Evolutionary conservation across 2,888 invertebrate species (phyloP), one percentile per base, ranked within the genome.

Genomic region (Podotricha telesiphe): DNA sequence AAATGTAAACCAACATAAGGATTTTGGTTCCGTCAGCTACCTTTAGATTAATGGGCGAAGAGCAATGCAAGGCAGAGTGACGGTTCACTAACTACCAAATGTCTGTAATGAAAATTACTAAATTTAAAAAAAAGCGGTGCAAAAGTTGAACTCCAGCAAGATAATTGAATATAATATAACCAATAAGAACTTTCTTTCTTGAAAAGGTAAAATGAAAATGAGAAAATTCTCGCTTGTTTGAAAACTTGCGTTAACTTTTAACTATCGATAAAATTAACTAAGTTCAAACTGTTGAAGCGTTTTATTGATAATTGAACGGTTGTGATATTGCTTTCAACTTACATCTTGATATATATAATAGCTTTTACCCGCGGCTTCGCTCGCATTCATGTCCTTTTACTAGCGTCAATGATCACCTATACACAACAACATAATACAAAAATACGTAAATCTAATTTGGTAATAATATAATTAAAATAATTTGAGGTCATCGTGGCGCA

Each of bases 211-310:
- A 50, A 37, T 62, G 48, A 62, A 48, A 62, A 48, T 50, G 62
- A 15, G 37, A 50, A 62, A 48, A 37, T 8, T 62, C 62, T 48
- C 47, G 67, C 58, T n/a, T n/a, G n/a, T 45, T 55, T 8, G 40
- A 53, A 63, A 71, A 65, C 45, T 71, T 63, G 10, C 34, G 11
- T 45, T 55, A 68, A 71, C 68, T 71, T 68, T 68, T 68, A 71
- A 71, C 71, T 58, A 68, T 66, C 63, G 62, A 65, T 71, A 68
- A 71, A 65, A 62, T 63, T 71, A 65, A 68, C 66, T 71, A 68
- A 68, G 62, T 65, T 53, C n/a, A 62, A 68, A 62, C 56, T 55
- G 62, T 28, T 62, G 56, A 58, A 65, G 65, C 28, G 53, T 42
- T 69, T 65, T 65, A 65, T 68, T 65, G 62, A 58, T 68, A 65